phyloP scores from a whole-genome alignment of 2,888 invertebrate species.

The Polymixis lichenea region DNA sequence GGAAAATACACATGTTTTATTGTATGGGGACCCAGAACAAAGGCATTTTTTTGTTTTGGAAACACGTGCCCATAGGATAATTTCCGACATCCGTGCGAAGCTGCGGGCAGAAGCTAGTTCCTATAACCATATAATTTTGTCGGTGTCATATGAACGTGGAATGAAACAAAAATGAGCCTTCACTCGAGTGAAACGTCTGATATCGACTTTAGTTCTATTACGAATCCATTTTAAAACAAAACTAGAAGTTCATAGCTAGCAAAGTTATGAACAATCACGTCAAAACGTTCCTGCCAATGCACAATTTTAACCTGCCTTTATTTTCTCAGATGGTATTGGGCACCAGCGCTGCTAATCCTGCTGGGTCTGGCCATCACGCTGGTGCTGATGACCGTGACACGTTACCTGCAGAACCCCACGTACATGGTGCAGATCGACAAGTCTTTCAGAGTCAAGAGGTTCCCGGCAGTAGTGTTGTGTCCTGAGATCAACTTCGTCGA shows the following conservation, averaged over 20 bases:
- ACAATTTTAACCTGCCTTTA: neutral
- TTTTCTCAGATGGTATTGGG: constrained; percentile 75
- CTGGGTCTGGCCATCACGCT: constrained; percentile 69
- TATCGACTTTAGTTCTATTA: neutral
- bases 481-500: constrained; percentile 75
- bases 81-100: no score
- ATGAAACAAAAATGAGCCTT: neutral
- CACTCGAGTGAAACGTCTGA: neutral
- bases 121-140: neutral
- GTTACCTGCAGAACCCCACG: constrained; percentile 77
- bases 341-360: constrained; percentile 67
- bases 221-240: neutral
- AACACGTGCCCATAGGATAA: no score
- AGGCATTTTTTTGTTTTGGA: no score
- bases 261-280: no score
- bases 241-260: neutral
- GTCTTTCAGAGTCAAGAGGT: constrained; percentile 47
- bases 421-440: constrained; percentile 69
- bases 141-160: neutral
- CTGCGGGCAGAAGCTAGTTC: no score
- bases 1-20: no score
- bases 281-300: neutral
- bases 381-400: constrained; percentile 64
- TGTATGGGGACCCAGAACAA: no score
- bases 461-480: constrained; percentile 79